These are phyloP conservation scores for Plectrocnemia conspersa DNA, from an alignment of 1,140 invertebrate genomes.

Conservation along the genomic window DNA sequence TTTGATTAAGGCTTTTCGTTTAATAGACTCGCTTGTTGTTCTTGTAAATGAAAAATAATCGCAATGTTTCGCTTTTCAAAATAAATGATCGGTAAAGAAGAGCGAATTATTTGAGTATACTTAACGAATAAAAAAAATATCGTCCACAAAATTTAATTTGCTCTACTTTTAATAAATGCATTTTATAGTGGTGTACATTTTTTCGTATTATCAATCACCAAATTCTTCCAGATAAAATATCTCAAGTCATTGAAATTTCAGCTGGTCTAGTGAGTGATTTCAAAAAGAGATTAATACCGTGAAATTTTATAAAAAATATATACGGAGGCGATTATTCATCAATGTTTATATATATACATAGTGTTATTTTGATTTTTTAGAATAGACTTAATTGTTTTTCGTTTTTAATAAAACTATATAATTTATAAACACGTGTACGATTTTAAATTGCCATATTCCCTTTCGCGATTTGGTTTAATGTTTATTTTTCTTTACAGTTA, in stretches of 20 bases:
- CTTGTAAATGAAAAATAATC: not conserved
- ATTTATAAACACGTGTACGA: not conserved
- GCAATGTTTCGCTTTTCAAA: conserved; percentile 1
- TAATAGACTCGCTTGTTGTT: not conserved
- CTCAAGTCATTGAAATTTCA: not conserved
- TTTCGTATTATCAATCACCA: not conserved
- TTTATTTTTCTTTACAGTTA: conserved; percentile 73
- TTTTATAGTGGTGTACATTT: not conserved
- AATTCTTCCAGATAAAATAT: not conserved
- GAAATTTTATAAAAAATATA: not conserved
- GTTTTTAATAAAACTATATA: not conserved
- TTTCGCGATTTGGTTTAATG: not conserved
- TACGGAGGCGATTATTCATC: not conserved
- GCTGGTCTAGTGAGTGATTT: conserved; percentile 1
- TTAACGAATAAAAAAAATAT: not conserved
- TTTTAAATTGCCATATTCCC: not conserved
- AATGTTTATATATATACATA: not conserved
- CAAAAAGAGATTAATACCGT: conserved; percentile 1
- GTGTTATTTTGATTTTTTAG: no score
- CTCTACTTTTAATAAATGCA: not conserved
- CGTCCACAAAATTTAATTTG: not conserved
- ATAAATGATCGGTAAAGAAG: not conserved
- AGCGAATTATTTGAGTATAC: conserved; percentile 1
- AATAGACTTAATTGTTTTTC: no score
- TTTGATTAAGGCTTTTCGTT: not conserved